Base-by-base conservation (phyloP, 2,888 invertebrate species). In the Ligdia adustata region DNA sequence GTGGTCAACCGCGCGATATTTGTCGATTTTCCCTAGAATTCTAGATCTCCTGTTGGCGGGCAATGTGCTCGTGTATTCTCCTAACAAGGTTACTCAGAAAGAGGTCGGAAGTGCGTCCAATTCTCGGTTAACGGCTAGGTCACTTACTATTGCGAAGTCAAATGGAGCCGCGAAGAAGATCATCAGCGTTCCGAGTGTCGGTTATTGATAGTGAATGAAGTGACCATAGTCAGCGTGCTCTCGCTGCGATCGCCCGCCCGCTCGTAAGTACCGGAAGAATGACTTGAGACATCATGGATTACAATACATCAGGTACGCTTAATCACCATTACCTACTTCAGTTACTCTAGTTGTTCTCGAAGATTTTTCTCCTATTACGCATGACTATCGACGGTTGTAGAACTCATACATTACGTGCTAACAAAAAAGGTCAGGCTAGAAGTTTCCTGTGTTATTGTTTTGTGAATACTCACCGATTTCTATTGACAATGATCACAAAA, bases 21-120 rank as follows among this genome's bases (percentile, higher is more conserved):
- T 48, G n/a, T 55, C 34, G 14, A 57, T 39, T 54, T 57, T 62
- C 18, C 66, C 45, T 57, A 63, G 63, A 57, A 48, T 41, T 60
- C 34, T 62, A 58, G 56, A 61, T 55, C 49, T 60, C 46, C 55
- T 43, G 52, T 55, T 58, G 32, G 35, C 55, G 59, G 66, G 65
- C 60, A 63, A 57, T 66, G 73, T 73, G 75, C 63, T 55, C 59
- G 61, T 47, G 62, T 65, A 63, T 56, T 55, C 52, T 45, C 57
- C 55, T 55, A 52, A 61, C 74, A 79, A 79, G 78, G 77, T 79
- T 79, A 76, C 61, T 63, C 62, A 70, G 63, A 79, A 76, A 66
- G 73, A 75, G 81, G 75, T 81, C 84, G 80, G 81, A 82, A 79
- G 80, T 84, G 80, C 71, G 76, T 81, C 72, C 73, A 73, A 81